Percentiles rank a stretch among this genome's conserved stretches.
These are phyloP conservation scores for Coregonus ussuriensis DNA, from an alignment of 2,797 vertebrate genomes.

Conservation along the genomic window DNA sequence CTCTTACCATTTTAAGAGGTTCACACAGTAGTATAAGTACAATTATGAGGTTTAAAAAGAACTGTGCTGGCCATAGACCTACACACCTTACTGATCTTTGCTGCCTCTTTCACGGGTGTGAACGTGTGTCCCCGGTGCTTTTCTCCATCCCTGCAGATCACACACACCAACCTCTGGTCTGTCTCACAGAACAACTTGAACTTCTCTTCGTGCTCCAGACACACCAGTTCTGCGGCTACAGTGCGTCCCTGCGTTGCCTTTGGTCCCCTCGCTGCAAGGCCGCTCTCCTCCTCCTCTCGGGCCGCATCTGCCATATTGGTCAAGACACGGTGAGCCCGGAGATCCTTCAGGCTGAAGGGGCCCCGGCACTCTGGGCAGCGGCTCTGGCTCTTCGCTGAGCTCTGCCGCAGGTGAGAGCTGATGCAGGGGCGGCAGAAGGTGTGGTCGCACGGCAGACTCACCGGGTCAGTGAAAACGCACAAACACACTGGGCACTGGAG, in stretches of 20 bases:
- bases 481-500: slow-evolving; percentile 41
- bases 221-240: slow-evolving; percentile 1
- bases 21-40: no score
- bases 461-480: slow-evolving; percentile 27
- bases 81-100: slow-evolving; percentile 49
- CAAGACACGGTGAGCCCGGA: slow-evolving; percentile 30
- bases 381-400: background rate
- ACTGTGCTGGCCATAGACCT: background rate
- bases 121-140: slow-evolving; percentile 57
- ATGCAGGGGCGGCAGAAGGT: slow-evolving; percentile 38
- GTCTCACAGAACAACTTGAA: slow-evolving; percentile 64
- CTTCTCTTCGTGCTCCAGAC: slow-evolving; percentile 52
- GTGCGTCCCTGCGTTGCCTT: no score
- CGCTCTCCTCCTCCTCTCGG: no score
- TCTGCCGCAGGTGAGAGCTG: background rate
- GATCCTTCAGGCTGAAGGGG: slow-evolving; percentile 18
- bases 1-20: no score
- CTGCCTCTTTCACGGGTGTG: slow-evolving; percentile 53
- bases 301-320: slow-evolving; percentile 26
- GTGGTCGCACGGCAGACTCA: slow-evolving; percentile 25
- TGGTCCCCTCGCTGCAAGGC: no score
- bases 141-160: slow-evolving; percentile 60
- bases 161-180: slow-evolving; percentile 56
- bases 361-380: slow-evolving; percentile 40
- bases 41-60: background rate